Base-by-base conservation (phyloP, 2,888 invertebrate genomes). In the Chromoteleia sp. region DNA sequence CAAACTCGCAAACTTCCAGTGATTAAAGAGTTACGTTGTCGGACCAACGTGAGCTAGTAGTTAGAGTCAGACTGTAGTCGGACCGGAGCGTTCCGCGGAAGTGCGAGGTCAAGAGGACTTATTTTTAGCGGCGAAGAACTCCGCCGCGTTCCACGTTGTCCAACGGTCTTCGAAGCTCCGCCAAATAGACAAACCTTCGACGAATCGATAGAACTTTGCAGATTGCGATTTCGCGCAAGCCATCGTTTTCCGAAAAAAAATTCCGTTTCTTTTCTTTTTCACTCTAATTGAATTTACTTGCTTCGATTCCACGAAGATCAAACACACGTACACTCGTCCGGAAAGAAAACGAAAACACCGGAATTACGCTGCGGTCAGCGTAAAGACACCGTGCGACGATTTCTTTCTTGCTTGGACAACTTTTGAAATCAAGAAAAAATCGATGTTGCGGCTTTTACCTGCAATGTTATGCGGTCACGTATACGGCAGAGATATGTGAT, bases 1-100 rank as follows among this genome's bases (percentile, higher is more conserved):
- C 14, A 45, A 81, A 71, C 58, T 67, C 17, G 29, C 50, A 52
- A 81, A 76, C 52, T 76, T 59, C 12, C 56, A 54, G 59, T 67
- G 76, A 76, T 81, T 81, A 81, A 81, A 81, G 76, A 54, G 71
- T 67, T 76, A 65, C 71, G 68, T 50, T 43, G 63, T 33, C 33
- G 58, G 67, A 41, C 43, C 71, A 71, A 71, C 65, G 71, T 67
- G 71, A 81, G 17, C 19, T 41, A 71, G 65, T 81, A 76, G 81
- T 81, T 54, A 33, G 39, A 54, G 39, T 76, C 65, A 30, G 41
- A 43, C 68, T 68, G 58, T 36, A 79, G 73, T 67, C 71, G 50
- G 50, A 65, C 63, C 30, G 10, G 15, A 70, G 54, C n/a, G 45
- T 25, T 54, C 36, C 10, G 68, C 56, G 25, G 45, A 77, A 70